phyloP scores from a whole-genome alignment of 2,888 invertebrate species.

The Xanthorhoe spadicearia region DNA sequence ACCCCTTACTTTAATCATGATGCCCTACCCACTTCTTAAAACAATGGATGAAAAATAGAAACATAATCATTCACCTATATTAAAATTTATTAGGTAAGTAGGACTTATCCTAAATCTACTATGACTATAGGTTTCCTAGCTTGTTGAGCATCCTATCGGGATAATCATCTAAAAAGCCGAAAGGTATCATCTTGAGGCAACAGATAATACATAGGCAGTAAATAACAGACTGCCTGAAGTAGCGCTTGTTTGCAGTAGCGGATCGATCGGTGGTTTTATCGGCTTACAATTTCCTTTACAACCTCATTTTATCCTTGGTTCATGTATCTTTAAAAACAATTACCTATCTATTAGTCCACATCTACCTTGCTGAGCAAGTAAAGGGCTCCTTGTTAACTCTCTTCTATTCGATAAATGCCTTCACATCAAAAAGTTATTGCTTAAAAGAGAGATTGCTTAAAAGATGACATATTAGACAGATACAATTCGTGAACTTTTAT shows the following conservation, averaged over 20 bases:
- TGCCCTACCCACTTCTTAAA: no score
- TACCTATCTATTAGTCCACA: background rate
- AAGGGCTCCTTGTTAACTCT: no score
- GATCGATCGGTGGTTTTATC: slow-evolving; percentile 35
- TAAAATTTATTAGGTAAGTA: background rate
- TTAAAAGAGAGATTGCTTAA: no score
- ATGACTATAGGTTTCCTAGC: background rate
- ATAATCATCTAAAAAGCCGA: slow-evolving; percentile 1
- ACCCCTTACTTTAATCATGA: no score
- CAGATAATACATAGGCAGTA: slow-evolving; percentile 17
- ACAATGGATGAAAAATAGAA: background rate
- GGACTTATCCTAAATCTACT: background rate
- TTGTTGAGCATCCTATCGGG: background rate
- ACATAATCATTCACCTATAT: background rate
- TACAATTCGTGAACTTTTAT: no score
- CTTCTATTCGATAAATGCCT: no score
- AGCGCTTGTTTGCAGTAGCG: slow-evolving; percentile 36
- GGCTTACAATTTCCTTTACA: slow-evolving; percentile 1
- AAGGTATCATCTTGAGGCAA: slow-evolving; percentile 20
- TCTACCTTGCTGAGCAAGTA: no score
- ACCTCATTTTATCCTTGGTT: background rate
- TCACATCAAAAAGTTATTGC: no score
- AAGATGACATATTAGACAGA: no score
- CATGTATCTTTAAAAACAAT: background rate
- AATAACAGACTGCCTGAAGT: slow-evolving; percentile 26